These are phyloP conservation scores for Iguana delicatissima DNA, from an alignment of 2,797 vertebrate species.

Conservation along the genomic window DNA sequence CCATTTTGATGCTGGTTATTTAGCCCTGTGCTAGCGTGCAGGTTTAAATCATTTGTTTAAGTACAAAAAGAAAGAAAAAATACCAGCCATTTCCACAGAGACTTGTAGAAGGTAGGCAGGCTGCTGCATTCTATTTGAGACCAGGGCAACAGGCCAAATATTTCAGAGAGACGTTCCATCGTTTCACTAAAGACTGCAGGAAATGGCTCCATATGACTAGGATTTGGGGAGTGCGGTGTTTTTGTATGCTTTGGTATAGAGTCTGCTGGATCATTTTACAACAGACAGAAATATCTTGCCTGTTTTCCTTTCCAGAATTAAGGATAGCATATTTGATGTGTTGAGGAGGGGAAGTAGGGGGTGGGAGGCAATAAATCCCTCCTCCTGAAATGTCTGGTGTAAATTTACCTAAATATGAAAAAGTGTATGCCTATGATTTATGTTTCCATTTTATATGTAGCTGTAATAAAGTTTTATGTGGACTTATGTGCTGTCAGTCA, in stretches of 20 bases:
- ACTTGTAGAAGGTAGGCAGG: not conserved
- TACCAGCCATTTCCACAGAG: conserved; percentile 25
- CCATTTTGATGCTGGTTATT: conserved; percentile 20
- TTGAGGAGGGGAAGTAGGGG: not conserved
- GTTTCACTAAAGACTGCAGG: conserved; percentile 20
- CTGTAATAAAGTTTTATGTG: not conserved
- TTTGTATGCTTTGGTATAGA: conserved; percentile 28
- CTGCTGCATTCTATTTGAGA: conserved; percentile 26
- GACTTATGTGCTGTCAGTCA: not conserved
- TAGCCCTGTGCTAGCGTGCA: conserved; percentile 27
- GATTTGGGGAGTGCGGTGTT: conserved; percentile 25
- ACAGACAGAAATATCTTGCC: conserved; percentile 26
- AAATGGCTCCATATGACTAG: conserved; percentile 53
- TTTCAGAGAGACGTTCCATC: conserved; percentile 28
- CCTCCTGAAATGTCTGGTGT: not conserved
- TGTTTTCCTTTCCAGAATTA: conserved; percentile 36
- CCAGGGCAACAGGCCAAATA: conserved; percentile 51
- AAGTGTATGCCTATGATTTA: not conserved
- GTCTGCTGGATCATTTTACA: conserved; percentile 21
- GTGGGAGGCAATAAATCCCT: not conserved
- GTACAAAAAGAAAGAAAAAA: conserved; percentile 47
- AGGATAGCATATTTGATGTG: conserved; percentile 9
- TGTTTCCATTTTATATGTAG: conserved; percentile 13
- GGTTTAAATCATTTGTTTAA: conserved; percentile 58
- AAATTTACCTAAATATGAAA: conserved; percentile 1